Conservation (phyloP, 1,140 invertebrate genomes). For the Nasonia longicornis region DNA sequence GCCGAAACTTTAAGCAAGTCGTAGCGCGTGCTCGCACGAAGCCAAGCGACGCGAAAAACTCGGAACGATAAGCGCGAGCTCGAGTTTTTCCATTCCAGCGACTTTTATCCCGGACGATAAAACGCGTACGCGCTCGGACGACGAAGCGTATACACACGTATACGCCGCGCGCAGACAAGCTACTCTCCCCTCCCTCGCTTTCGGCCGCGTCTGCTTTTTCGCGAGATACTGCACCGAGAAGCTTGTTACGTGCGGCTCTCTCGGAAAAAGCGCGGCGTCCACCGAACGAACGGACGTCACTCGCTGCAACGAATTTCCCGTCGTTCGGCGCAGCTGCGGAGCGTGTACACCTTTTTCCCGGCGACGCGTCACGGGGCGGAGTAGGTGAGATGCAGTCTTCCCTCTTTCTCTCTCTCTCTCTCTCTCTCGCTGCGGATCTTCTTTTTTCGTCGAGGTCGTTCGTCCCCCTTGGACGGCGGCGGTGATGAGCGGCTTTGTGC, state of each 20-base stretch:
- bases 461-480: background rate
- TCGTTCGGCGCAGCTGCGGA: background rate
- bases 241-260: background rate
- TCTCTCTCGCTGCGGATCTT: background rate
- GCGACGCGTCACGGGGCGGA: background rate
- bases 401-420: too few species aligned
- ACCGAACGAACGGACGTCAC: background rate
- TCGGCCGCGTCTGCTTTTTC: background rate
- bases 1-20: conserved; percentile 19
- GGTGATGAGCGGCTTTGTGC: background rate
- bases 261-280: background rate
- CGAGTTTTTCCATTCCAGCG: conserved; percentile 39
- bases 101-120: conserved; percentile 36
- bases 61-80: conserved; percentile 31
- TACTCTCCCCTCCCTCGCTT: background rate
- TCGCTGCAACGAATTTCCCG: background rate
- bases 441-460: background rate
- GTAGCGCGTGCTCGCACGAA: background rate
- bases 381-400: background rate
- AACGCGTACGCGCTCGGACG: conserved; percentile 25
- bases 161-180: too few species aligned
- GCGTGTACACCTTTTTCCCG: background rate
- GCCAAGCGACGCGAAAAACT: conserved; percentile 27
- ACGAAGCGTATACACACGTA: background rate
- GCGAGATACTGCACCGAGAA: background rate